Base-by-base conservation (phyloP, 2,888 invertebrate species). In the Pterostichus madidus region DNA sequence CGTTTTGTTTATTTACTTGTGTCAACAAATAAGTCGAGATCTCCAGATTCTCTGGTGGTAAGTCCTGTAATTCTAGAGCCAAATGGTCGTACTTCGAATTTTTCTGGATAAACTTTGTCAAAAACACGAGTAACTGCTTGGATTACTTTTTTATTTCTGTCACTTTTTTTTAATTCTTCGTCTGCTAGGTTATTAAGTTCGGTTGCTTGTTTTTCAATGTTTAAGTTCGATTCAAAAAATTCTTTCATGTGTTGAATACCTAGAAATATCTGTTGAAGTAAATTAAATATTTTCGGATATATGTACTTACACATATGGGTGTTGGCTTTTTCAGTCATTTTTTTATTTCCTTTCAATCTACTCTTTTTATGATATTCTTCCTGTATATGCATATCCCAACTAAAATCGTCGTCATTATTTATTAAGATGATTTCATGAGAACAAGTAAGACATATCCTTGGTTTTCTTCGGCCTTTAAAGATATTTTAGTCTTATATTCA, bases 1-100 rank as follows among this genome's bases (percentile, higher is more conserved):
- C 3, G 24, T 24, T 39, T 77, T 77, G 35, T 68, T n/a, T 39
- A 46, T 32, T 44, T 75, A 81, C 81, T 81, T 59, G 81, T 81
- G 15, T 81, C 81, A 44, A 81, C 46, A 75, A 75, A 81, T 61
- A 81, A 56, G 46, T 81, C 81, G 5, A 81, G 46, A 81, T 81
- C 81, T 8, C 81, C 81, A 31, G 46, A 39, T 59, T 75, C 81
- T 59, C 44, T 81, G 4, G 75, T 81, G 5, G 81, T 81, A 44
- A 81, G 61, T n/a, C 81, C 81, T 39, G 81, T 81, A 11, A 81
- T 75, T 81, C 81, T 75, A 44, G 81, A 81, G n/a, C 81, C 81
- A 81, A 81, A 81, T 32, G 59, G 44, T 15, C 73, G 7, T n/a
- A 81, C 32, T 11, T 10, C 5, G 59, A 81, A 81, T 31, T 75